Evolutionary conservation across 2,888 invertebrate species (phyloP).

Genomic region (Tridacna crocea): DNA sequence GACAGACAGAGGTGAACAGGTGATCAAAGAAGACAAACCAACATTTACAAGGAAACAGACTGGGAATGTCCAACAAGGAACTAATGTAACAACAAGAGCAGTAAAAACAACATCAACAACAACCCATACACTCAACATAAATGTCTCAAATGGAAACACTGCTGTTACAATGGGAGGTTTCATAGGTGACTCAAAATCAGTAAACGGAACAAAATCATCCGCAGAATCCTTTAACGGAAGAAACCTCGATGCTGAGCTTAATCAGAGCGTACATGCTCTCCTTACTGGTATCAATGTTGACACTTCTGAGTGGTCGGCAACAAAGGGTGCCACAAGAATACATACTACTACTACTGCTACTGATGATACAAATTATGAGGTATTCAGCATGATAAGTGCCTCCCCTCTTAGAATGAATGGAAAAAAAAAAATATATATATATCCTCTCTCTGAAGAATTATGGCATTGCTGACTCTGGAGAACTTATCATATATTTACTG

Average conservation of each 20-base stretch:
- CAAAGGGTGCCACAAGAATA: slow-evolving; percentile 24
- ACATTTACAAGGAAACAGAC: slow-evolving; percentile 23
- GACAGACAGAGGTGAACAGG: slow-evolving; percentile 42
- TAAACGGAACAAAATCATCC: too few species aligned
- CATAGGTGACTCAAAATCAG: too few species aligned
- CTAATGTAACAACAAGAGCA: background rate
- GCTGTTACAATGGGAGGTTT: background rate
- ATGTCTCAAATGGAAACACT: background rate
- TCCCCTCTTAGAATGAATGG: background rate
- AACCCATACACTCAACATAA: background rate
- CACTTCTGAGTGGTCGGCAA: slow-evolving; percentile 32
- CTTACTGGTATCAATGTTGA: slow-evolving; percentile 46
- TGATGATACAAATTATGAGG: background rate
- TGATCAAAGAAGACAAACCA: slow-evolving; percentile 27
- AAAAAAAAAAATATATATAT: too few species aligned
- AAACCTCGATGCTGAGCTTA: slow-evolving; percentile 43
- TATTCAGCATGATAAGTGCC: background rate
- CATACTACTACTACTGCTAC: background rate
- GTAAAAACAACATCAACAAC: background rate
- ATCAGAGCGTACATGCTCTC: slow-evolving; percentile 41
- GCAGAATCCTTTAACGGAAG: background rate
- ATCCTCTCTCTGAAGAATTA: background rate
- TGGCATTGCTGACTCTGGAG: too few species aligned
- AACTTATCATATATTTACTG: too few species aligned
- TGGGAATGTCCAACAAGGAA: background rate